Evolutionary conservation across 2,113 vertebrate species (phyloP).

Genomic region (Chloropsis hardwickii): DNA sequence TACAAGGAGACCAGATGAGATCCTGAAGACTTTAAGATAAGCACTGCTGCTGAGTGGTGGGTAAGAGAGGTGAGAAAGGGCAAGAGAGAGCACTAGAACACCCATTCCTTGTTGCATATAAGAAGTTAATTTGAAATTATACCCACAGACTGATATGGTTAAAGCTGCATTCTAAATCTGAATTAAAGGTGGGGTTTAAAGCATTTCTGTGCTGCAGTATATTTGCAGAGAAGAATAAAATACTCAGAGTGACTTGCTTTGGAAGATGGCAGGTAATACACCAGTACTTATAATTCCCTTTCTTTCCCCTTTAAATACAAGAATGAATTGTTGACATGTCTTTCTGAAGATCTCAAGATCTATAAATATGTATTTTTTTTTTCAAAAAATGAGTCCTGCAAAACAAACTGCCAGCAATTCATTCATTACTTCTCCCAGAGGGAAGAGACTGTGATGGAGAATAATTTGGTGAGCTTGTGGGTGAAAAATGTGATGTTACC

Average conservation of each 20-base stretch:
- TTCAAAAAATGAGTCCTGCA: neutral
- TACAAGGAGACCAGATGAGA: neutral
- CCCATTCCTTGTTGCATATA: neutral
- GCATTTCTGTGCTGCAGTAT: neutral
- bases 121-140: neutral
- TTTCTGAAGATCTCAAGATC: neutral
- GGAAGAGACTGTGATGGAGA: rapidly evolving
- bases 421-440: neutral
- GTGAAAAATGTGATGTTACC: neutral
- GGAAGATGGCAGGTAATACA: neutral
- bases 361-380: neutral
- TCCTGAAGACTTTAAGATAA: neutral
- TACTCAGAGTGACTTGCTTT: neutral
- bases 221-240: neutral
- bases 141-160: neutral
- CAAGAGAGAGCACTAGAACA: neutral
- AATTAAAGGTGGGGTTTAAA: neutral
- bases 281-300: neutral
- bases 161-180: neutral
- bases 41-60: neutral
- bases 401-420: neutral
- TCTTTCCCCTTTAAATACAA: neutral
- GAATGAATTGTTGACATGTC: neutral
- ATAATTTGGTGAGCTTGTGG: neutral
- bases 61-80: neutral